Conservation (phyloP, 2,888 invertebrate species). For the Cinara cedri region DNA sequence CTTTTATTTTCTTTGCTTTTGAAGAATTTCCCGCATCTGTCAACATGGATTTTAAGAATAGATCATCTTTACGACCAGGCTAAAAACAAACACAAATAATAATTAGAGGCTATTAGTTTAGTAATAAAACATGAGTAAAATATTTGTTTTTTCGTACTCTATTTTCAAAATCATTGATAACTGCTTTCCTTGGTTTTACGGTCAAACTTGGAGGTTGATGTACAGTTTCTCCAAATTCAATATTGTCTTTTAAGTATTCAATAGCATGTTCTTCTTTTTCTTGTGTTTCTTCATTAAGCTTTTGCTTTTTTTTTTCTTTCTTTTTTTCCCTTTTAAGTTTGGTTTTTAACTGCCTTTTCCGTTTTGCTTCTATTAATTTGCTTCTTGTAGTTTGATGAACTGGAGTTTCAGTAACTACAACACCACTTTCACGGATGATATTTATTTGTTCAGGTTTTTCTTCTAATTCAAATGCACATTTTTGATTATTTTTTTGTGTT, state of each 20-base stretch:
- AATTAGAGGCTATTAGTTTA: constrained; percentile 24
- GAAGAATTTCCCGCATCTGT: constrained; percentile 21
- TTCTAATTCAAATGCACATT: constrained; percentile 31
- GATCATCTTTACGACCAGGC: constrained; percentile 70
- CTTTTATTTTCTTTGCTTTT: constrained; percentile 47
- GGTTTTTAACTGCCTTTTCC: constrained; percentile 60
- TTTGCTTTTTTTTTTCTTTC: constrained; percentile 65
- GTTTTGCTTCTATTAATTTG: constrained; percentile 38
- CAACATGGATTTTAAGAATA: constrained; percentile 69
- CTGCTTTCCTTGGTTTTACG: constrained; percentile 66
- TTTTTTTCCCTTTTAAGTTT: constrained; percentile 62
- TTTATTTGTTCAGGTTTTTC: constrained; percentile 33
- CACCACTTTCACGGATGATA: constrained; percentile 8
- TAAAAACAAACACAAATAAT: constrained; percentile 62
- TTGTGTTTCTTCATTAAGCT: constrained; percentile 67
- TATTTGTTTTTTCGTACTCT: constrained; percentile 30
- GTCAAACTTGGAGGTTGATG: constrained; percentile 75
- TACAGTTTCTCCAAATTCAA: constrained; percentile 77
- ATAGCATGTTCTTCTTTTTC: constrained; percentile 62
- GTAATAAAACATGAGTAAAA: neutral
- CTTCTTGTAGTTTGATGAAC: constrained; percentile 13
- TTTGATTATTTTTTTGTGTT: constrained; percentile 27
- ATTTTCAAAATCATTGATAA: constrained; percentile 61
- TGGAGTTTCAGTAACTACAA: constrained; percentile 20
- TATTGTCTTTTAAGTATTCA: constrained; percentile 69